These are phyloP conservation scores for Notarius lentiginosus DNA, from an alignment of 2,113 vertebrate species.

Conservation along the genomic window DNA sequence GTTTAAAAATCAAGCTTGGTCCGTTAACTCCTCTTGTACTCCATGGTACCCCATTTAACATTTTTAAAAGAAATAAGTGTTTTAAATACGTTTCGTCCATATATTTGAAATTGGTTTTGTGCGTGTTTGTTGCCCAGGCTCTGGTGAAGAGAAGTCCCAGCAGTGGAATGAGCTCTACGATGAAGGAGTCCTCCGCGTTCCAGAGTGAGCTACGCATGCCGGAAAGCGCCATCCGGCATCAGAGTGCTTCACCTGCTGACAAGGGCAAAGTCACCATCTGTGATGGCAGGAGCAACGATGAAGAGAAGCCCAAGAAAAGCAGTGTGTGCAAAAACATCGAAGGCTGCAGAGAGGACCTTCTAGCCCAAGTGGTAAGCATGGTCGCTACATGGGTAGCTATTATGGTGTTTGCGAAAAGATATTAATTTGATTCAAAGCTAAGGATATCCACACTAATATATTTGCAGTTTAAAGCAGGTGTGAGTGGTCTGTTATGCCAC, in stretches of 20 bases:
- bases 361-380: constrained; percentile 81
- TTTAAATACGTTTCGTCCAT: not conserved
- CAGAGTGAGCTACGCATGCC: constrained; percentile 91
- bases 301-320: constrained; percentile 96
- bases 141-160: constrained; percentile 96
- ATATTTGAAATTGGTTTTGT: constrained; percentile 14
- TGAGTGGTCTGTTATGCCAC: not conserved
- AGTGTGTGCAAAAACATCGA: constrained; percentile 92
- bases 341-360: constrained; percentile 92
- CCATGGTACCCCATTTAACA: constrained; percentile 28
- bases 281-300: constrained; percentile 87
- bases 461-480: not conserved
- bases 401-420: not conserved
- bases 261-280: constrained; percentile 92
- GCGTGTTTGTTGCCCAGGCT: constrained; percentile 72
- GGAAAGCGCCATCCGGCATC: constrained; percentile 88
- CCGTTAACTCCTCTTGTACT: not conserved
- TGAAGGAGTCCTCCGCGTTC: constrained; percentile 94
- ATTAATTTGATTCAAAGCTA: not conserved
- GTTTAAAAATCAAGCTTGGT: constrained; percentile 21
- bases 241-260: constrained; percentile 85
- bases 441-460: not conserved
- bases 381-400: not conserved
- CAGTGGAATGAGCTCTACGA: constrained; percentile 92
- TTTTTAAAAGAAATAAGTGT: not conserved